A percentile compares a stretch with the other conserved stretches of the same genome.
phyloP scores from a whole-genome alignment of 2,888 invertebrate genomes.

The Smittia sp. region DNA sequence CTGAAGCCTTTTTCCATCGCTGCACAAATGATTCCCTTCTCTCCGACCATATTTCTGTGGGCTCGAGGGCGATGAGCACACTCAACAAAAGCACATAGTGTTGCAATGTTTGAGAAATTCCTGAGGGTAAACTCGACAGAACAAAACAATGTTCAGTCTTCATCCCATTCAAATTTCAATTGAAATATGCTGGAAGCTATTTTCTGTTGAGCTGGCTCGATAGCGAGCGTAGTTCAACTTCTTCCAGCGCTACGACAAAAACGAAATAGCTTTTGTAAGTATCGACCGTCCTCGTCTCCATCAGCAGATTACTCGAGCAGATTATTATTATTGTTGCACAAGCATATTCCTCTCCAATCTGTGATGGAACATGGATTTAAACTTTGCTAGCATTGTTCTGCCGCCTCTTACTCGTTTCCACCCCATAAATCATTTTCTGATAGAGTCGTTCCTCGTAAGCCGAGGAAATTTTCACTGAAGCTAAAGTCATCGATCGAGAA shows the following conservation, averaged over 20 bases:
- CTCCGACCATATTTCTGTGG: too few species aligned
- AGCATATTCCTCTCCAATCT: constrained; percentile 7
- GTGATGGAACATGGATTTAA: constrained; percentile 22
- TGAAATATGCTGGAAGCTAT: too few species aligned
- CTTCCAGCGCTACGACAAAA: background rate
- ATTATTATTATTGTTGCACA: constrained; percentile 8
- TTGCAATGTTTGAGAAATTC: background rate
- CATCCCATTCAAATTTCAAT: too few species aligned
- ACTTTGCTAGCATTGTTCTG: background rate
- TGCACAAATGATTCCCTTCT: background rate
- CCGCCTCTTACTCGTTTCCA: background rate
- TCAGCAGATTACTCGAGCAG: background rate
- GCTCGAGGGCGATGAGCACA: too few species aligned
- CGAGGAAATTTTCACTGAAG: background rate
- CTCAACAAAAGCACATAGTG: background rate
- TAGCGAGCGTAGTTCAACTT: background rate
- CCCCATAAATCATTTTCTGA: background rate
- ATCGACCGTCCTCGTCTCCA: background rate
- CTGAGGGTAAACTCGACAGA: background rate
- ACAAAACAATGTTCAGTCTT: too few species aligned
- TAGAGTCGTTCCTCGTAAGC: background rate
- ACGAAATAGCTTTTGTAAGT: background rate
- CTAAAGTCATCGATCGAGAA: background rate
- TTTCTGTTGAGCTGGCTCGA: too few species aligned
- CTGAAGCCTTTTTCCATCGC: background rate